A percentile compares a stretch with the other conserved stretches of the same genome.
These are phyloP conservation scores for Cromileptes altivelis DNA, from an alignment of 2,113 vertebrate species.

Conservation along the genomic window DNA sequence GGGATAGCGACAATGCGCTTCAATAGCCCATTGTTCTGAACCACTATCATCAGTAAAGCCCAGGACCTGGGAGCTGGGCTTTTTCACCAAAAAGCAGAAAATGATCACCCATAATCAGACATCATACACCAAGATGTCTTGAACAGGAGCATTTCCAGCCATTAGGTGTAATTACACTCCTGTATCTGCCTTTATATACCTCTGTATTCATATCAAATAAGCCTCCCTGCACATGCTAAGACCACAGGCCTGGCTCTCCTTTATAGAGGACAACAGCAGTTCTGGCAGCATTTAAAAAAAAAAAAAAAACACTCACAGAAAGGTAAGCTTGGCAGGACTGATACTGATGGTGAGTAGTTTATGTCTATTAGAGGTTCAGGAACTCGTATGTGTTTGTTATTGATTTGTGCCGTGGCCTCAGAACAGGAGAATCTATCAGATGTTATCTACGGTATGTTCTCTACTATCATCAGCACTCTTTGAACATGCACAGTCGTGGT, in stretches of 20 bases:
- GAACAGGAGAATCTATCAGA: slow-evolving; percentile 64
- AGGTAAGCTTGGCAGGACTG: slow-evolving; percentile 40
- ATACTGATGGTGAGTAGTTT: slow-evolving; percentile 65
- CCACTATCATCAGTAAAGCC: slow-evolving; percentile 79
- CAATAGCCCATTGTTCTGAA: slow-evolving; percentile 84
- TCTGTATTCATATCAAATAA: slow-evolving; percentile 79
- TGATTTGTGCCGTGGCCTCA: slow-evolving; percentile 69
- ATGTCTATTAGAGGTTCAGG: slow-evolving; percentile 56
- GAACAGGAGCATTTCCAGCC: slow-evolving; percentile 80
- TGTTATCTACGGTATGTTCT: slow-evolving; percentile 16
- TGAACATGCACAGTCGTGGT: slow-evolving; percentile 20
- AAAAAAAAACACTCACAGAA: slow-evolving; percentile 66
- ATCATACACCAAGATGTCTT: slow-evolving; percentile 78
- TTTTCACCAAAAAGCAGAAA: slow-evolving; percentile 80
- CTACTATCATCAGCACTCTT: background rate
- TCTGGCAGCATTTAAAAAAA: slow-evolving; percentile 56
- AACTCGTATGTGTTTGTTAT: slow-evolving; percentile 69
- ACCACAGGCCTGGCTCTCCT: slow-evolving; percentile 48
- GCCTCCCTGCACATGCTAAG: slow-evolving; percentile 62
- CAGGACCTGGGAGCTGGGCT: slow-evolving; percentile 67
- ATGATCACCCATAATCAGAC: slow-evolving; percentile 85
- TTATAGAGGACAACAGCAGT: slow-evolving; percentile 57
- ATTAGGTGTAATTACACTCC: slow-evolving; percentile 84
- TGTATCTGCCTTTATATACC: slow-evolving; percentile 76
- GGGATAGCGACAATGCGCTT: slow-evolving; percentile 79